These are phyloP conservation scores for Psophia crepitans DNA, from an alignment of 2,113 vertebrate genomes.

Conservation along the genomic window DNA sequence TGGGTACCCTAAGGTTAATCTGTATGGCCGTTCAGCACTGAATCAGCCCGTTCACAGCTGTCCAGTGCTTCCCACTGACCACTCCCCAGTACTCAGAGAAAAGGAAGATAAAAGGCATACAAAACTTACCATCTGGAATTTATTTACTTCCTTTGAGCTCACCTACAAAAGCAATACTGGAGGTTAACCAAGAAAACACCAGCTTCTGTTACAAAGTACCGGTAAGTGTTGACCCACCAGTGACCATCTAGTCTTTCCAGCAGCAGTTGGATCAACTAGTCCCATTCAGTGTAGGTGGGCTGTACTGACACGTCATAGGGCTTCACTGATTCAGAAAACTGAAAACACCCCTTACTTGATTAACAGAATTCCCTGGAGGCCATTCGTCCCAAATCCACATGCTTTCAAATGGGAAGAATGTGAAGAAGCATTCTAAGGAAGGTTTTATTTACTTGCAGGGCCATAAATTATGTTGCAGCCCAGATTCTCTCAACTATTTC, in stretches of 20 bases:
- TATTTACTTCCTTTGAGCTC: constrained; percentile 98
- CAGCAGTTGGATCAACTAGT: background rate
- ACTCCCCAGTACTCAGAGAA: background rate
- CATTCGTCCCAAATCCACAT: background rate
- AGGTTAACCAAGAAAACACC: background rate
- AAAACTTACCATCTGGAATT: constrained; percentile 96
- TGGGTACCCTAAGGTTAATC: background rate
- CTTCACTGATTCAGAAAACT: background rate
- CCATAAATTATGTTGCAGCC: background rate
- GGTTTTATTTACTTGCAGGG: background rate
- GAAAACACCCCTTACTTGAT: background rate
- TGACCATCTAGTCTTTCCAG: background rate
- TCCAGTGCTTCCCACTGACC: background rate
- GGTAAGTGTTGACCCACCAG: background rate
- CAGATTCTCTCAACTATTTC: background rate
- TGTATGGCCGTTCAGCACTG: background rate
- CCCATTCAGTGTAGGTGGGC: background rate
- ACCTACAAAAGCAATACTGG: constrained; percentile 76
- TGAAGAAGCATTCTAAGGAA: background rate
- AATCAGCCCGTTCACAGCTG: background rate
- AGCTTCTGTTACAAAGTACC: background rate
- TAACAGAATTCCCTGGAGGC: background rate
- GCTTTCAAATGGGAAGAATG: background rate
- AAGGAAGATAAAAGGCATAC: background rate
- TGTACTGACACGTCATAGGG: background rate